phyloP scores from a whole-genome alignment of 2,113 vertebrate genomes.

The Nothobranchius furzeri region DNA sequence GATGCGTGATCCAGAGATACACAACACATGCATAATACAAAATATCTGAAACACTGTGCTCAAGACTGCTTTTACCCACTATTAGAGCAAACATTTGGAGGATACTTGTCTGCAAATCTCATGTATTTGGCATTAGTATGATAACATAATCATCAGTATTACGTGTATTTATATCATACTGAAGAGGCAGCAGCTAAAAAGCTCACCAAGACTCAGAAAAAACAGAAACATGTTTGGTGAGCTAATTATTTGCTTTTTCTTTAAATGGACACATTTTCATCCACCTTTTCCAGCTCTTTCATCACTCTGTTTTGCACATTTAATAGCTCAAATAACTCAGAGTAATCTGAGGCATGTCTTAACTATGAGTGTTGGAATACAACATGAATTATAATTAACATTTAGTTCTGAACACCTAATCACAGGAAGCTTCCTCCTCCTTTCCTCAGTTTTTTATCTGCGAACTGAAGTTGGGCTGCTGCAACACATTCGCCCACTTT shows the following conservation, averaged over 20 bases:
- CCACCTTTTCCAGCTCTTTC: neutral
- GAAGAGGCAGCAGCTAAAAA: slow-evolving; percentile 1
- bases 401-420: neutral
- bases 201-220: neutral
- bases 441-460: neutral
- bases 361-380: neutral
- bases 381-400: slow-evolving; percentile 5
- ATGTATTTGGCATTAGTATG: neutral
- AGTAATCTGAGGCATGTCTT: slow-evolving; percentile 3
- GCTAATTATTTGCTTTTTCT: slow-evolving; percentile 8
- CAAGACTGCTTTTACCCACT: neutral
- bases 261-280: neutral
- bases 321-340: neutral
- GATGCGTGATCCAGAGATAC: slow-evolving; percentile 8
- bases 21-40: too few relatives aligned
- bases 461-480: slow-evolving; percentile 9
- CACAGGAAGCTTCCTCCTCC: neutral
- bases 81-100: neutral
- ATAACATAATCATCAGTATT: slow-evolving; percentile 18
- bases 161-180: neutral
- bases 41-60: neutral
- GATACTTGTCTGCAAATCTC: neutral
- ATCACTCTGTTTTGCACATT: neutral
- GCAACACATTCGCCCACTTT: neutral
- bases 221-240: slow-evolving; percentile 1